These are phyloP conservation scores for Crotalus helleri DNA, from an alignment of 2,113 vertebrate species.

Conservation along the genomic window DNA sequence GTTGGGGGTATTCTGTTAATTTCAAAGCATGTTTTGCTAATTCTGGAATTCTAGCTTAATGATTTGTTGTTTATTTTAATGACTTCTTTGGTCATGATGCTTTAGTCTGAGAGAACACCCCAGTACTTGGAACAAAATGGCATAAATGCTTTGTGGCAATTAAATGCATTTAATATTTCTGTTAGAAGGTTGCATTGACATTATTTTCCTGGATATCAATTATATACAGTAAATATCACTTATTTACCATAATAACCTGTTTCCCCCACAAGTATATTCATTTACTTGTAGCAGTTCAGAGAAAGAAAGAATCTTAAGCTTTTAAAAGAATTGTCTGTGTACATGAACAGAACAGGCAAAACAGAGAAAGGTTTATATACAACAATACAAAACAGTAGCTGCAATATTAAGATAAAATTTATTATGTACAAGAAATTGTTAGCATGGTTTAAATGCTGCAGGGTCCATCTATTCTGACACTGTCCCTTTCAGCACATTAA, in stretches of 20 bases:
- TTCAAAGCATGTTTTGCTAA: not conserved
- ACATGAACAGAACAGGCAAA: slow-evolving; percentile 38
- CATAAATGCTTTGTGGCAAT: not conserved
- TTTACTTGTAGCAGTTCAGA: slow-evolving; percentile 44
- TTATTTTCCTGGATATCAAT: not conserved
- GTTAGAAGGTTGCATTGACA: not conserved
- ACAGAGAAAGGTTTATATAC: slow-evolving; percentile 43
- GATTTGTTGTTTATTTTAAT: not conserved
- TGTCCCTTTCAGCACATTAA: slow-evolving; percentile 58
- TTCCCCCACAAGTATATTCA: slow-evolving; percentile 8
- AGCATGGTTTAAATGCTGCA: slow-evolving; percentile 60
- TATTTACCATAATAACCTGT: not conserved
- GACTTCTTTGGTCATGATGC: fast-evolving
- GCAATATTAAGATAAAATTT: slow-evolving; percentile 54
- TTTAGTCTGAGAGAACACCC: not conserved
- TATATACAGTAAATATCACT: not conserved
- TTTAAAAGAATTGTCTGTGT: slow-evolving; percentile 57
- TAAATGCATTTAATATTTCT: not conserved
- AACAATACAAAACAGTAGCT: slow-evolving; percentile 55
- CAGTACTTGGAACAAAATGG: slow-evolving; percentile 24
- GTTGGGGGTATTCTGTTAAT: not conserved
- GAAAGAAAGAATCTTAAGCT: slow-evolving; percentile 31
- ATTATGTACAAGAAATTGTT: slow-evolving; percentile 62
- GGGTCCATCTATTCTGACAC: slow-evolving; percentile 62
- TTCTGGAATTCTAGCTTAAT: not conserved